Conservation (phyloP, 2,888 invertebrate genomes). For the Ectobius pallidus region DNA sequence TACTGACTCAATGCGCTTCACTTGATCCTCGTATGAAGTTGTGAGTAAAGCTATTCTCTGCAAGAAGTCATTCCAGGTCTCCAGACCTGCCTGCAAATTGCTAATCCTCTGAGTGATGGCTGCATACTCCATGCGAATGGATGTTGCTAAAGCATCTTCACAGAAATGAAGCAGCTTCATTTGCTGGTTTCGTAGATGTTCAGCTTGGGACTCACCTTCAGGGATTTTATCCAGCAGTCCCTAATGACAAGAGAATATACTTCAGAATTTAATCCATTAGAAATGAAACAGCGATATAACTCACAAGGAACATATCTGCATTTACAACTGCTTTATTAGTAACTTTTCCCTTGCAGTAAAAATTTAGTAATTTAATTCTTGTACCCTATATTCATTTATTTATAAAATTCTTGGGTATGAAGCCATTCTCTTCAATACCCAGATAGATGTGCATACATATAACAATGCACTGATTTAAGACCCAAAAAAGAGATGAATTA, state of each 20-base stretch:
- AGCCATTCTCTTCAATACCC: too few relatives aligned
- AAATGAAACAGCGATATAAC: too few relatives aligned
- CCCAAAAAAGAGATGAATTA: too few relatives aligned
- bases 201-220: constrained; percentile 68
- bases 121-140: constrained; percentile 81
- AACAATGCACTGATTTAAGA: too few relatives aligned
- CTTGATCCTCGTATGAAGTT: constrained; percentile 67
- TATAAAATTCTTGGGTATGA: too few relatives aligned
- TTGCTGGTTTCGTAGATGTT: constrained; percentile 68
- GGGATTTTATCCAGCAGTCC: constrained; percentile 70
- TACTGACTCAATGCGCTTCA: constrained; percentile 63
- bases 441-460: too few relatives aligned
- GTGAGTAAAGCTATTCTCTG: constrained; percentile 69
- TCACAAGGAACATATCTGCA: too few relatives aligned
- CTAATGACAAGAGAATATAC: constrained; percentile 9
- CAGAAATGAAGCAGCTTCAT: constrained; percentile 70
- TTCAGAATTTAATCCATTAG: too few relatives aligned
- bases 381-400: too few relatives aligned
- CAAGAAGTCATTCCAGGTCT: constrained; percentile 76
- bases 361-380: too few relatives aligned
- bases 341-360: too few relatives aligned
- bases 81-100: constrained; percentile 78
- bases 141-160: constrained; percentile 77
- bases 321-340: too few relatives aligned
- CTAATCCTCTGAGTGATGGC: constrained; percentile 78